phyloP scores from a whole-genome alignment of 2,888 invertebrate genomes.

The Dendrolimus houi region DNA sequence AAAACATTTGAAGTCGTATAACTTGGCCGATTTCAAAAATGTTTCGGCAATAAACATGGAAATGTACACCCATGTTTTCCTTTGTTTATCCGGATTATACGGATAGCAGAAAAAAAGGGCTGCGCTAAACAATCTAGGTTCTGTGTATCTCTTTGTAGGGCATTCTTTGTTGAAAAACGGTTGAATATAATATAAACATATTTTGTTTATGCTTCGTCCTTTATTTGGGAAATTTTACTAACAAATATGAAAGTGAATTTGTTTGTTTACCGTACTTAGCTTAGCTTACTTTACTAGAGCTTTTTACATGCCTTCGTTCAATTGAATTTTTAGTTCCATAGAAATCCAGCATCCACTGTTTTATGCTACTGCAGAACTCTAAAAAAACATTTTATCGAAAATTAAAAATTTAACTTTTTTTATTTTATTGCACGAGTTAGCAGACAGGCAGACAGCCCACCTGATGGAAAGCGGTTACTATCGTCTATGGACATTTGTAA shows the following conservation, averaged over 20 bases:
- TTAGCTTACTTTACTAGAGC: too few relatives aligned
- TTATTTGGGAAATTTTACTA: background rate
- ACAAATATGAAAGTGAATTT: background rate
- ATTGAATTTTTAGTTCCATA: too few relatives aligned
- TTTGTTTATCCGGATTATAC: constrained; percentile 18
- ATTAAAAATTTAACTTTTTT: too few relatives aligned
- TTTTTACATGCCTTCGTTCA: too few relatives aligned
- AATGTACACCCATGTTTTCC: constrained; percentile 13
- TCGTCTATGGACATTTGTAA: too few relatives aligned
- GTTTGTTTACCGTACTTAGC: background rate
- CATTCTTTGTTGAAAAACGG: constrained; percentile 6
- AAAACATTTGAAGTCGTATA: constrained; percentile 8
- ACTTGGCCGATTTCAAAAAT: constrained; percentile 9
- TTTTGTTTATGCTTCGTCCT: background rate
- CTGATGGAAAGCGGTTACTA: too few relatives aligned
- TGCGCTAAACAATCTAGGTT: background rate
- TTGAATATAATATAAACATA: constrained; percentile 13
- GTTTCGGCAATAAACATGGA: constrained; percentile 6
- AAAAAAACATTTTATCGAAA: too few relatives aligned
- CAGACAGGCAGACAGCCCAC: too few relatives aligned
- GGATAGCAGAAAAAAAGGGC: constrained; percentile 14
- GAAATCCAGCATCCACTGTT: too few relatives aligned
- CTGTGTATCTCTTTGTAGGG: background rate
- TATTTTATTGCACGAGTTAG: too few relatives aligned
- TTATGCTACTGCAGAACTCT: too few relatives aligned